A percentile compares a stretch with the other conserved stretches of the same genome.
Conservation (phyloP, 2,113 vertebrate species). For the Corapipo altera region DNA sequence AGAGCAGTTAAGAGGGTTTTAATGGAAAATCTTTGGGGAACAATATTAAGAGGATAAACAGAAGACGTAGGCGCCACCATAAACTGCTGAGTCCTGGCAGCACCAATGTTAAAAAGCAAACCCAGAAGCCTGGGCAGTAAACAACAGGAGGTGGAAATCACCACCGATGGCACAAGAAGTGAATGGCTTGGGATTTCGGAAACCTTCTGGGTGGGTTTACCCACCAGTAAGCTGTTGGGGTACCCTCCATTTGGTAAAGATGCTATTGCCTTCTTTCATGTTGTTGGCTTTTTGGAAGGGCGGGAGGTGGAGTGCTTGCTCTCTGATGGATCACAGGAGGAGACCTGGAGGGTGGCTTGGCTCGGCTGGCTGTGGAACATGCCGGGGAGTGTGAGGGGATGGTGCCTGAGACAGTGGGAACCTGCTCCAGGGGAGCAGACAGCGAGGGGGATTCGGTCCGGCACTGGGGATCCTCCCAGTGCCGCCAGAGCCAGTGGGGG, state of each 20-base stretch:
- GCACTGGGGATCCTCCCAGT: neutral
- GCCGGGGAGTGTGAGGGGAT: accelerated
- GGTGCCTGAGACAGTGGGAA: accelerated
- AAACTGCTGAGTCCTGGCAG: neutral
- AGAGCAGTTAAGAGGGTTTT: constrained; percentile 9
- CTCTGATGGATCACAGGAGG: accelerated
- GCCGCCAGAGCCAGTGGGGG: accelerated
- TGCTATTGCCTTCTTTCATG: neutral
- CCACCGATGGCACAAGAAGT: neutral
- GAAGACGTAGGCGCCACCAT: neutral
- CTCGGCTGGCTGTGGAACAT: neutral
- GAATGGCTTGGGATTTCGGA: neutral
- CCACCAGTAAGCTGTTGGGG: neutral
- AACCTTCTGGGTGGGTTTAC: neutral
- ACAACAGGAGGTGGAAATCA: neutral
- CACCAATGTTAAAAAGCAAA: neutral
- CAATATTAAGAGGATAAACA: neutral
- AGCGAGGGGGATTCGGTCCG: accelerated
- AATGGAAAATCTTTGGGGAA: neutral
- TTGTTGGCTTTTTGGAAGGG: neutral
- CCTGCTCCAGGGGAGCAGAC: accelerated
- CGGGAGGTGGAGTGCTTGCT: neutral
- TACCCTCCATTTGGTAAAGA: neutral
- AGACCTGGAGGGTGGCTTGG: neutral
- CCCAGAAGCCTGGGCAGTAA: neutral